Percentiles rank a stretch among this genome's conserved stretches.
phyloP scores from a whole-genome alignment of 2,888 invertebrate species.

The Drosophila greeni region DNA sequence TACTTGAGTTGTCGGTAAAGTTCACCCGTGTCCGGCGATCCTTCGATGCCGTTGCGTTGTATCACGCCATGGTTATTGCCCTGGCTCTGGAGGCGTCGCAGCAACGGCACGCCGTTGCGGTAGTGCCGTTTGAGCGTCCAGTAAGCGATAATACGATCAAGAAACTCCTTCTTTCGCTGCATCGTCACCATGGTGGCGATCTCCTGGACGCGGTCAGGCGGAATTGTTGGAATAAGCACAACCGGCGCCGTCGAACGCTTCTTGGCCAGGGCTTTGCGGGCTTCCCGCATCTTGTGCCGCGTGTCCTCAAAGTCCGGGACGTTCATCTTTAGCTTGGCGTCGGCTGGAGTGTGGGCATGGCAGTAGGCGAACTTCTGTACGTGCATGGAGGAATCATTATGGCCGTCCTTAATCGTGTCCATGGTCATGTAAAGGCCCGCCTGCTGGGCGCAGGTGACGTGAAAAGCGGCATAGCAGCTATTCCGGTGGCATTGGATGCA shows the following conservation, averaged over 20 bases:
- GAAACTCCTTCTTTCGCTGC: slow-evolving; percentile 89
- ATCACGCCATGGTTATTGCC: slow-evolving; percentile 80
- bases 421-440: slow-evolving; percentile 97
- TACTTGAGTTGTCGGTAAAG: slow-evolving; percentile 92
- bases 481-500: slow-evolving; percentile 99
- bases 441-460: slow-evolving; percentile 99
- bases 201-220: slow-evolving; percentile 91
- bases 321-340: slow-evolving; percentile 76
- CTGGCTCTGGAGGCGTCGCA: slow-evolving; percentile 88
- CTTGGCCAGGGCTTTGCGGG: slow-evolving; percentile 90
- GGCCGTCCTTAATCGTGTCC: slow-evolving; percentile 87
- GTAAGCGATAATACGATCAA: slow-evolving; percentile 94
- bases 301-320: slow-evolving; percentile 83
- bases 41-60: slow-evolving; percentile 82
- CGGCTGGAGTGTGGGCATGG: slow-evolving; percentile 88
- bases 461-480: slow-evolving; percentile 98
- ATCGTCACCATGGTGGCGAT: slow-evolving; percentile 88
- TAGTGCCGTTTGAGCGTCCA: slow-evolving; percentile 98
- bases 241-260: slow-evolving; percentile 94
- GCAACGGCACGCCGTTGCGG: slow-evolving; percentile 95
- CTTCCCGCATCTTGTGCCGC: slow-evolving; percentile 91
- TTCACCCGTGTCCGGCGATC: slow-evolving; percentile 84
- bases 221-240: slow-evolving; percentile 95
- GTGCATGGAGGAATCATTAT: slow-evolving; percentile 85
- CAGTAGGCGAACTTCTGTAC: slow-evolving; percentile 98